Evolutionary conservation across 2,888 invertebrate genomes (phyloP).

Genomic region (Drosophila peninsularis): DNA sequence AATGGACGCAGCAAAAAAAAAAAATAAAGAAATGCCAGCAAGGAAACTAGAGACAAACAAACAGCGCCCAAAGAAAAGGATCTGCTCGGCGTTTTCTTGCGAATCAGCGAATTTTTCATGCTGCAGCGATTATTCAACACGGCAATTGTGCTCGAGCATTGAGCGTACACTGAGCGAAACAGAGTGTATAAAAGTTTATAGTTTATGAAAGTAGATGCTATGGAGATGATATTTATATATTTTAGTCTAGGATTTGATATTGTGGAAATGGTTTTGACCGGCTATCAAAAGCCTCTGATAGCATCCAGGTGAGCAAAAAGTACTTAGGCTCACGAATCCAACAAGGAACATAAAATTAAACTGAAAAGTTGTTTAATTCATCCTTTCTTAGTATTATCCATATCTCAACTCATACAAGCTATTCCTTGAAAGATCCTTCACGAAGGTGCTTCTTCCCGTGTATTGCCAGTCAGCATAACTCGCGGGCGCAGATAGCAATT

Average conservation of each 20-base stretch:
- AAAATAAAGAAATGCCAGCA: slow-evolving; percentile 51
- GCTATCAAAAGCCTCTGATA: too few species aligned
- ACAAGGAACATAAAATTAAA: too few species aligned
- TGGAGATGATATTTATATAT: not conserved
- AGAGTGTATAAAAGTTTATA: too few species aligned
- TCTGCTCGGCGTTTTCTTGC: slow-evolving; percentile 56
- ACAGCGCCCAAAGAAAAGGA: slow-evolving; percentile 29
- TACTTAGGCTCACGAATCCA: too few species aligned
- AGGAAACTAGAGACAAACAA: slow-evolving; percentile 21
- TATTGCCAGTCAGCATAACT: not conserved
- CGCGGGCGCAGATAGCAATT: slow-evolving; percentile 12
- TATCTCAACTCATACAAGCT: too few species aligned
- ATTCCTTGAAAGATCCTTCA: not conserved
- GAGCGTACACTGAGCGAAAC: slow-evolving; percentile 43
- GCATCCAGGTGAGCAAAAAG: too few species aligned
- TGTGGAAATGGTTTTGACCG: too few species aligned
- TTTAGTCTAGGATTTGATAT: too few species aligned
- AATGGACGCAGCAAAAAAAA: slow-evolving; percentile 47
- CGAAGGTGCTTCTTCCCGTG: not conserved
- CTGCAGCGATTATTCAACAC: slow-evolving; percentile 77
- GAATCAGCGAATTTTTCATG: slow-evolving; percentile 80
- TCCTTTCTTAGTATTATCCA: too few species aligned
- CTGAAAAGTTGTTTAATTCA: too few species aligned
- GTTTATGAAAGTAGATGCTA: not conserved
- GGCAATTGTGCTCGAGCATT: slow-evolving; percentile 31